A percentile compares a stretch with the other conserved stretches of the same genome.
These are phyloP conservation scores for Mastigias papua DNA, from an alignment of 30 jellyfish, hydroid and myxozoan species.

Conservation along the genomic window DNA sequence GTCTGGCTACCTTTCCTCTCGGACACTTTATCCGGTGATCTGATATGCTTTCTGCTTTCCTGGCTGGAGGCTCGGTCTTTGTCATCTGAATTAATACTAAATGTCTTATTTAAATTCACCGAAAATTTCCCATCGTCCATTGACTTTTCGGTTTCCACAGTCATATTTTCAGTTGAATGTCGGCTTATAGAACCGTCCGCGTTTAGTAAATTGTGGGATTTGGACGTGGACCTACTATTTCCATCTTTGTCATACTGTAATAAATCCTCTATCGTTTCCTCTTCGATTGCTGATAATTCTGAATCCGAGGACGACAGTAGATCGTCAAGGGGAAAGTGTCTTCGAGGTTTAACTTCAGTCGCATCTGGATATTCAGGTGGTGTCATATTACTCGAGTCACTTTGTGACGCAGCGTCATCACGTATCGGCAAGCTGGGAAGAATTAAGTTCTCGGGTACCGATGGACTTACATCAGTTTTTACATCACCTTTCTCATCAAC, in stretches of 20 bases:
- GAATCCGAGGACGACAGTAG: conserved; percentile 73
- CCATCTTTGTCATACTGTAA: conserved; percentile 56
- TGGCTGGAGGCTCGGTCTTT: conserved; percentile 31
- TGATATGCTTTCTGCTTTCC: conserved; percentile 2
- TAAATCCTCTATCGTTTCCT: conserved; percentile 81
- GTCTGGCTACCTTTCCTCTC: conserved; percentile 33
- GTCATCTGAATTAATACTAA: conserved; percentile 42
- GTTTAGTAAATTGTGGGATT: not conserved
- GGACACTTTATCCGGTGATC: conserved; percentile 17
- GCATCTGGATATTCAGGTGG: conserved; percentile 55
- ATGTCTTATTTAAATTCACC: conserved; percentile 25
- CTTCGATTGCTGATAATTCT: conserved; percentile 91
- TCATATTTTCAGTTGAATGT: conserved; percentile 9
- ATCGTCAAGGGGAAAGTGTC: conserved; percentile 14
- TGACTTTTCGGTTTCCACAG: not conserved
- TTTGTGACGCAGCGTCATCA: conserved; percentile 21
- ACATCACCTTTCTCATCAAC: not conserved
- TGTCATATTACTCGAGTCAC: not conserved
- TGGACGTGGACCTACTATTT: conserved; percentile 5
- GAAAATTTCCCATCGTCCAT: not conserved
- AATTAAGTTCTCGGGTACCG: conserved; percentile 32
- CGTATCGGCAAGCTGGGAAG: conserved; percentile 54
- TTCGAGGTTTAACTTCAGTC: conserved; percentile 28
- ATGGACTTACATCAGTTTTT: not conserved
- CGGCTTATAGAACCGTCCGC: not conserved